Percentiles rank a stretch among this genome's conserved stretches.
These are phyloP conservation scores for Macquaria australasica DNA, from an alignment of 2,113 vertebrate species.

Conservation along the genomic window DNA sequence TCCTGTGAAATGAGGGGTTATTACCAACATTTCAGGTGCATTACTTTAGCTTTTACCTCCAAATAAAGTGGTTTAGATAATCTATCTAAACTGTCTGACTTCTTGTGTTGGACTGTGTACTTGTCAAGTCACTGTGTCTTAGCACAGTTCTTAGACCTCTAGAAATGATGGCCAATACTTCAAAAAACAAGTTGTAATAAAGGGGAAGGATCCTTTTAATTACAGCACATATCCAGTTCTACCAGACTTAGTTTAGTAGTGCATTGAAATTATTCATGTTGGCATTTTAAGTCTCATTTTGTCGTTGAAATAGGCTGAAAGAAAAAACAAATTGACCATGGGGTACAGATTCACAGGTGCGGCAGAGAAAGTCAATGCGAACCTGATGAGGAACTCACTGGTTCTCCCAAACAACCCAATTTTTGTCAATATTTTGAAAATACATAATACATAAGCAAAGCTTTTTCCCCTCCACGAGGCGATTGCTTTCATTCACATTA, in stretches of 20 bases:
- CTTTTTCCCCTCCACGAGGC: not conserved
- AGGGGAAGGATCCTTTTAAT: not conserved
- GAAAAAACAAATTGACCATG: not conserved
- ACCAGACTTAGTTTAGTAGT: not conserved
- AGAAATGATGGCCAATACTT: not conserved
- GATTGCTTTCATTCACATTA: not conserved
- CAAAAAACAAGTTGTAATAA: not conserved
- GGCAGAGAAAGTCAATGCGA: not conserved
- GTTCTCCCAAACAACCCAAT: not conserved
- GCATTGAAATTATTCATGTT: not conserved
- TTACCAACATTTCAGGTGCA: not conserved
- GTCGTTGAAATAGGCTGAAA: not conserved
- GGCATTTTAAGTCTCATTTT: not conserved
- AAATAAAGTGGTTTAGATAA: not conserved
- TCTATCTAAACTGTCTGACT: not conserved
- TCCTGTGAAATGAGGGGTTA: not conserved
- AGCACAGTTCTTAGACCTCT: not conserved
- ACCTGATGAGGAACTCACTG: not conserved
- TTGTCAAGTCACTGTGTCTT: not conserved
- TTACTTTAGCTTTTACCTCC: not conserved
- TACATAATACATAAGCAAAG: not conserved
- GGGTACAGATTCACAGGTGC: not conserved
- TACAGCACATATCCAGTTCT: not conserved
- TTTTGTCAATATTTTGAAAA: not conserved
- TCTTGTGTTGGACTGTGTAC: not conserved